Evolutionary conservation across 2,888 invertebrate genomes (phyloP).

Genomic region (Nudaria mundana): DNA sequence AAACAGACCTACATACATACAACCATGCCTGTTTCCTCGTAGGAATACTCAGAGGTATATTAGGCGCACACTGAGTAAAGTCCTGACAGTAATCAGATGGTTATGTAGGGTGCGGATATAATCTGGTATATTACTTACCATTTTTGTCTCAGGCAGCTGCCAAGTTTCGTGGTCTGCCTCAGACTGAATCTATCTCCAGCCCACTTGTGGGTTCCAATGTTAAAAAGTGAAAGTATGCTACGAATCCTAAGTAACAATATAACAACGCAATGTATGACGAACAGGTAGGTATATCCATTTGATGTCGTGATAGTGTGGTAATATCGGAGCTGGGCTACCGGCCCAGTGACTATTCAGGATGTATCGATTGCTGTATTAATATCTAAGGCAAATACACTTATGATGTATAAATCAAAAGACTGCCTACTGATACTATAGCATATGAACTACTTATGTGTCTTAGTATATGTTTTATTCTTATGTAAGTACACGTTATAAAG

Average conservation of each 20-base stretch:
- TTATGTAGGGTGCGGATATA: neutral
- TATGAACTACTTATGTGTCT: too few species aligned
- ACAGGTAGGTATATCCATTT: constrained; percentile 32
- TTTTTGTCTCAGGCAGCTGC: constrained; percentile 11
- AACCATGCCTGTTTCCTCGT: too few species aligned
- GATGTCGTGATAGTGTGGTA: constrained; percentile 17
- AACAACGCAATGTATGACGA: constrained; percentile 54
- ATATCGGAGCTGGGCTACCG: constrained; percentile 8
- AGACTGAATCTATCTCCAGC: constrained; percentile 31
- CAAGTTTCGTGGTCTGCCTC: constrained; percentile 22
- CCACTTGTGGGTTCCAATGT: constrained; percentile 45
- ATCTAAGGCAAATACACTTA: too few species aligned
- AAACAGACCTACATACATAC: too few species aligned
- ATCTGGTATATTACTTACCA: neutral
- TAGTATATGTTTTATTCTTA: too few species aligned
- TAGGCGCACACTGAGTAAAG: too few species aligned
- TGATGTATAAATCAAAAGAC: neutral
- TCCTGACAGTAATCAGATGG: too few species aligned
- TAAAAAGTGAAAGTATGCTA: constrained; percentile 63
- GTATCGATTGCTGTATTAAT: neutral
- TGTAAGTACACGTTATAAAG: too few species aligned
- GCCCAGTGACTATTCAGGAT: neutral
- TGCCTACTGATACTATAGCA: neutral
- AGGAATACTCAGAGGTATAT: too few species aligned
- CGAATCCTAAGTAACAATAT: constrained; percentile 47